Evolutionary conservation across 2,888 invertebrate species (phyloP).

Genomic region (Epinotia bilunana): DNA sequence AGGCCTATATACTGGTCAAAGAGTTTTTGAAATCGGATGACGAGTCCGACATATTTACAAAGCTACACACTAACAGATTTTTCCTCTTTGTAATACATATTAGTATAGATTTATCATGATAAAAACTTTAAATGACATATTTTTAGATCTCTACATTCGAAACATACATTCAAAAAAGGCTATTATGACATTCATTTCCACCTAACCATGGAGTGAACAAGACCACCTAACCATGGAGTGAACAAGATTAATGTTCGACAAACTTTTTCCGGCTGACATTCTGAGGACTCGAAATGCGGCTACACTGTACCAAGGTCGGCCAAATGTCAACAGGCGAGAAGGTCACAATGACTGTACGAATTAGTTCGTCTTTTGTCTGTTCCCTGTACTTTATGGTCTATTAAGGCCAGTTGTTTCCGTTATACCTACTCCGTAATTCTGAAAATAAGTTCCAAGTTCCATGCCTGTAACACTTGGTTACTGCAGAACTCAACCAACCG

Average conservation of each 20-base stretch:
- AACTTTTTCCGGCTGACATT: constrained; percentile 38
- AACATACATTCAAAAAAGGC: not conserved
- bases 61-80: too few species aligned
- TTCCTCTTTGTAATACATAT: too few species aligned
- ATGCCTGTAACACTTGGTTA: not conserved
- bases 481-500: not conserved
- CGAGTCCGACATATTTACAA: too few species aligned
- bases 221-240: constrained; percentile 3
- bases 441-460: too few species aligned
- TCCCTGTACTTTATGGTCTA: not conserved
- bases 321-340: constrained; percentile 39
- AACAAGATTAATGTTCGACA: constrained; percentile 19
- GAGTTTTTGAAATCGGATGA: too few species aligned
- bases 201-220: not conserved
- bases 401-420: not conserved
- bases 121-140: not conserved
- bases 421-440: not conserved
- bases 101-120: not conserved
- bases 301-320: constrained; percentile 37
- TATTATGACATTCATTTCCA: constrained; percentile 2
- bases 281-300: constrained; percentile 35
- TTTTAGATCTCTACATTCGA: not conserved
- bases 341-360: constrained; percentile 27
- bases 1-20: too few species aligned
- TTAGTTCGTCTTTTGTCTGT: constrained; percentile 41